phyloP scores from a whole-genome alignment of 2,113 vertebrate species.

The Amblyornis subalaris region DNA sequence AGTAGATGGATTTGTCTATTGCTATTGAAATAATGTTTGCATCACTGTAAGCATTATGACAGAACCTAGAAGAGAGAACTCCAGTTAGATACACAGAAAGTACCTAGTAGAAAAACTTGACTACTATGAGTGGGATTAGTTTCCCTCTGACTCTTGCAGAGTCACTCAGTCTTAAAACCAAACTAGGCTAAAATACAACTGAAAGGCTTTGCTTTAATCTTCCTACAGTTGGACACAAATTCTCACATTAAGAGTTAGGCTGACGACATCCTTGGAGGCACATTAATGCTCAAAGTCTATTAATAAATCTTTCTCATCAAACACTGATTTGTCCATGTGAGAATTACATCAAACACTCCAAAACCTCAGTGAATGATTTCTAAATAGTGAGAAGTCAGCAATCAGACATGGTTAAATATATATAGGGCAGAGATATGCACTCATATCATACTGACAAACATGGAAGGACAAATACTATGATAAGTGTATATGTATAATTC shows the following conservation, averaged over 20 bases:
- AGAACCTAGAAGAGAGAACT: slow-evolving; percentile 69
- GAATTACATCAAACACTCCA: background rate
- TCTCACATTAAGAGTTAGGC: background rate
- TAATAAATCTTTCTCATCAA: background rate
- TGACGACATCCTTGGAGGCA: background rate
- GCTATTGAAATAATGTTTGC: slow-evolving; percentile 85
- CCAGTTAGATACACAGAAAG: background rate
- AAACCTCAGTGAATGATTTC: background rate
- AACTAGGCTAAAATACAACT: background rate
- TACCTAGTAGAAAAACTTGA: background rate
- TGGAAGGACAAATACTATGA: background rate
- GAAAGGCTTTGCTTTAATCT: background rate
- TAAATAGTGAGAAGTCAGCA: background rate
- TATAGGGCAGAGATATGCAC: background rate
- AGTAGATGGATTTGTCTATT: slow-evolving; percentile 86
- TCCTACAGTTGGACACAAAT: background rate
- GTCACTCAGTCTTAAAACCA: background rate
- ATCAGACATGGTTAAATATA: background rate
- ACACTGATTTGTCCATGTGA: background rate
- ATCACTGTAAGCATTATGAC: slow-evolving; percentile 72
- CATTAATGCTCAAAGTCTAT: background rate
- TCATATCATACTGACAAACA: background rate
- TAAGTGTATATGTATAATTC: background rate
- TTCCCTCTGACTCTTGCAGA: background rate
- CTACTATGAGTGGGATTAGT: background rate